Evolutionary conservation across 2,797 vertebrate species (phyloP).

Genomic region (Rhinichthys osculus): DNA sequence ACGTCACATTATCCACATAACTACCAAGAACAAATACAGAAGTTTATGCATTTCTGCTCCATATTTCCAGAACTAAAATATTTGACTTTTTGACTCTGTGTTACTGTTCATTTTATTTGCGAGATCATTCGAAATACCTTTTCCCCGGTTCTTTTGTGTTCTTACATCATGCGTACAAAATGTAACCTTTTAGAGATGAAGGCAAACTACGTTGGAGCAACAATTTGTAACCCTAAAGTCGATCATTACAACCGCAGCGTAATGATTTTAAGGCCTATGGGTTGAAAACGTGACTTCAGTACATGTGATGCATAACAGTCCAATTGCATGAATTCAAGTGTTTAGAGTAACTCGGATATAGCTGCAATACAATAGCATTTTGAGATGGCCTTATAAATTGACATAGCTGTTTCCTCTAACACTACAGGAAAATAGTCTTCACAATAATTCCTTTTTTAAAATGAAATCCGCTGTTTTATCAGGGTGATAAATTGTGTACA

Average conservation of each 20-base stretch:
- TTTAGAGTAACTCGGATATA: constrained; percentile 45
- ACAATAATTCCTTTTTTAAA: background rate
- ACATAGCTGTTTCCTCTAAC: constrained; percentile 15
- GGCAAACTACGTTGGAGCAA: constrained; percentile 54
- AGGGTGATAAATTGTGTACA: constrained; percentile 12
- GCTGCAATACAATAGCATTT: constrained; percentile 42
- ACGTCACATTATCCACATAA: constrained; percentile 76
- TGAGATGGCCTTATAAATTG: constrained; percentile 35
- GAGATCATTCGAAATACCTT: background rate
- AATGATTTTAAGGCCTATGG: constrained; percentile 77
- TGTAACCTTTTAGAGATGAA: constrained; percentile 45
- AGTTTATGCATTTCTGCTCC: constrained; percentile 49
- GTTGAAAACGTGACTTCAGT: constrained; percentile 62
- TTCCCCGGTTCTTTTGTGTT: background rate
- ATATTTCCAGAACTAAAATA: constrained; percentile 34
- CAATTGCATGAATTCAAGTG: constrained; percentile 61
- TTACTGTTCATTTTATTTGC: constrained; percentile 25
- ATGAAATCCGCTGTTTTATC: constrained; percentile 14
- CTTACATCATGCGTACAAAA: background rate
- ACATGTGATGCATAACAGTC: constrained; percentile 67
- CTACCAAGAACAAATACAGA: constrained; percentile 67
- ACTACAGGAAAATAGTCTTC: constrained; percentile 6
- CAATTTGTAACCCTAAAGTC: constrained; percentile 59
- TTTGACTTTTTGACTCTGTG: constrained; percentile 14
- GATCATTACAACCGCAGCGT: constrained; percentile 57